Conservation (phyloP, 2,797 vertebrate species). For the Crenichthys baileyi region DNA sequence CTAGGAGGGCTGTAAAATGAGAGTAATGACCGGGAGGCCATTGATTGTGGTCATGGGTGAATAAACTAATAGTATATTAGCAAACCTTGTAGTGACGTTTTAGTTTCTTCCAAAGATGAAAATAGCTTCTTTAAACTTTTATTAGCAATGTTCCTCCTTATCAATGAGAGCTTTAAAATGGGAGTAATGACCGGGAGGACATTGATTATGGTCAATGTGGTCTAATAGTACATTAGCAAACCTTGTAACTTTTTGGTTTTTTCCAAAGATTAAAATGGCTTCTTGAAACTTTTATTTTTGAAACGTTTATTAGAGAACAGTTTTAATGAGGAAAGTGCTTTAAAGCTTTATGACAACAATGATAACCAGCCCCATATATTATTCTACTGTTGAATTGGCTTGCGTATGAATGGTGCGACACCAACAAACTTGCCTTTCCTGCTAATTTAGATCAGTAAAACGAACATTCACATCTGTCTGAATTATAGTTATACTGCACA, state of each 20-base stretch:
- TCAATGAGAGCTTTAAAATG: conserved; percentile 45
- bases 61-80: background rate
- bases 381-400: background rate
- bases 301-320: background rate
- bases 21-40: conserved; percentile 59
- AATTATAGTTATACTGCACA: background rate
- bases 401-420: background rate
- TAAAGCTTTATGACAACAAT: background rate
- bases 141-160: conserved; percentile 13
- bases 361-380: background rate
- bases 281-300: background rate
- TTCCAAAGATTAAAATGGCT: background rate
- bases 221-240: background rate
- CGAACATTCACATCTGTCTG: background rate
- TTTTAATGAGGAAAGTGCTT: background rate
- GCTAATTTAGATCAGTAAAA: background rate
- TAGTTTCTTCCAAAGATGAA: background rate
- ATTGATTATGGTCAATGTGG: conserved; percentile 22
- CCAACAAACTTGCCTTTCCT: background rate
- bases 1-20: conserved; percentile 40
- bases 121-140: background rate
- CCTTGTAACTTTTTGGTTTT: background rate
- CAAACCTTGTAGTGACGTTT: background rate
- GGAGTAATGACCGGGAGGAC: conserved; percentile 58
- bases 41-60: conserved; percentile 16